These are phyloP conservation scores for Caenorhabditis sp. DNA, from an alignment of 2,888 invertebrate genomes.

Conservation along the genomic window DNA sequence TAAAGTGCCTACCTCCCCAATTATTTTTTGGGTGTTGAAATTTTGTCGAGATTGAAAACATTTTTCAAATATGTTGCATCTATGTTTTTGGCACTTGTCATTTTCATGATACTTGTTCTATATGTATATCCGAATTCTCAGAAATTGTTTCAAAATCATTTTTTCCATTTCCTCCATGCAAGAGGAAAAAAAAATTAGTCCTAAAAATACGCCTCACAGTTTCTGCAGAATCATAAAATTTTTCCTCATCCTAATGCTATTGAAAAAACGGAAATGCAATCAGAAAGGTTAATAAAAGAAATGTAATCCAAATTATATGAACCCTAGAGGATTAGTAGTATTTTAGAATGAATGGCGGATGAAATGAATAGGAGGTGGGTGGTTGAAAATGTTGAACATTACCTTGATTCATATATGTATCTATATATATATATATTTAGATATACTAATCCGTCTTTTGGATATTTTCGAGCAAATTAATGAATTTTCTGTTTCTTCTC, in stretches of 20 bases:
- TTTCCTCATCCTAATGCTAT: background rate
- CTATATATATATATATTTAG: background rate
- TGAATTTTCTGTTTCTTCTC: background rate
- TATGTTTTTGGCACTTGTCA: slow-evolving; percentile 24
- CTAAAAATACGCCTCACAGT: no score
- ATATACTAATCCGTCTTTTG: background rate
- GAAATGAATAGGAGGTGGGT: background rate
- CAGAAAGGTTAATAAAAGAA: background rate
- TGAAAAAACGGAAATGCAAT: background rate
- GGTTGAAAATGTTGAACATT: background rate
- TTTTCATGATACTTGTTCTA: slow-evolving; percentile 5
- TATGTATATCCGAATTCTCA: no score
- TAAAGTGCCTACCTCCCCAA: background rate
- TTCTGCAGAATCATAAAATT: background rate
- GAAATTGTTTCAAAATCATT: slow-evolving; percentile 12
- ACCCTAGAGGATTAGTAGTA: background rate
- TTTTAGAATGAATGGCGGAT: background rate
- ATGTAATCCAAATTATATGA: slow-evolving; percentile 1
- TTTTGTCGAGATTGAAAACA: background rate
- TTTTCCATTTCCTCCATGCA: background rate
- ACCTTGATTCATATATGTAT: background rate
- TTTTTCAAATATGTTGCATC: slow-evolving; percentile 35
- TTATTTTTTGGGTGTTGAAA: background rate
- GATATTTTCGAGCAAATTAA: background rate
- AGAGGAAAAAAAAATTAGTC: no score